Evolutionary conservation across 2,113 vertebrate genomes (phyloP).

Genomic region (Engystomops pustulosus): DNA sequence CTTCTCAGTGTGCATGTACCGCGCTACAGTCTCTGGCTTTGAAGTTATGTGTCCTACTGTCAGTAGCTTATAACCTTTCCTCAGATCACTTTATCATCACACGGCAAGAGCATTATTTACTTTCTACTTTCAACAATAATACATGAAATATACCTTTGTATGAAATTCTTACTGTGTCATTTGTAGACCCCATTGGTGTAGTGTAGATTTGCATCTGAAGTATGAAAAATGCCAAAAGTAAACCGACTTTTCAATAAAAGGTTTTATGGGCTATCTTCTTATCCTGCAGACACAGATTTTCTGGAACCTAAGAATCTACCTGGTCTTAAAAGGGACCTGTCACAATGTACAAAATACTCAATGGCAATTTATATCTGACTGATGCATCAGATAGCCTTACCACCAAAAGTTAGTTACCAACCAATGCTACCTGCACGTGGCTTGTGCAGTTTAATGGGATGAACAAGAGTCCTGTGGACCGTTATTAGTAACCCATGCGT

Average conservation of each 20-base stretch:
- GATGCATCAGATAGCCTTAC: too few species aligned
- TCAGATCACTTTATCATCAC: conserved; percentile 23
- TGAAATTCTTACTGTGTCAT: not conserved
- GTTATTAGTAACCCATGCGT: too few species aligned
- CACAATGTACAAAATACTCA: too few species aligned
- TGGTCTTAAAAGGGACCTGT: too few species aligned
- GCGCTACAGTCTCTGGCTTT: conserved; percentile 19
- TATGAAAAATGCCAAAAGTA: not conserved
- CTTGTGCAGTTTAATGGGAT: too few species aligned
- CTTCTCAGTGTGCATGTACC: not conserved
- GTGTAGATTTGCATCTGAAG: not conserved
- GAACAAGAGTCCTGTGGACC: too few species aligned
- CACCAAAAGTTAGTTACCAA: too few species aligned
- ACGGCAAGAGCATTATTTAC: not conserved
- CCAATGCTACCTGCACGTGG: too few species aligned
- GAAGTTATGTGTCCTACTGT: conserved; percentile 35
- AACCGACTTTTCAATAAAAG: not conserved
- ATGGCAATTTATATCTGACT: too few species aligned
- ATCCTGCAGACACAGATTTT: too few species aligned
- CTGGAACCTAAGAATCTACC: too few species aligned
- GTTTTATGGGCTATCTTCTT: not conserved
- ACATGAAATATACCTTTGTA: not conserved
- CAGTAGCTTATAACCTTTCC: conserved; percentile 6
- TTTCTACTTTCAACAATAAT: conserved; percentile 1
- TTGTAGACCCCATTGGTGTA: not conserved